phyloP scores from a whole-genome alignment of 2,888 invertebrate genomes.

The Hemithea aestivaria region DNA sequence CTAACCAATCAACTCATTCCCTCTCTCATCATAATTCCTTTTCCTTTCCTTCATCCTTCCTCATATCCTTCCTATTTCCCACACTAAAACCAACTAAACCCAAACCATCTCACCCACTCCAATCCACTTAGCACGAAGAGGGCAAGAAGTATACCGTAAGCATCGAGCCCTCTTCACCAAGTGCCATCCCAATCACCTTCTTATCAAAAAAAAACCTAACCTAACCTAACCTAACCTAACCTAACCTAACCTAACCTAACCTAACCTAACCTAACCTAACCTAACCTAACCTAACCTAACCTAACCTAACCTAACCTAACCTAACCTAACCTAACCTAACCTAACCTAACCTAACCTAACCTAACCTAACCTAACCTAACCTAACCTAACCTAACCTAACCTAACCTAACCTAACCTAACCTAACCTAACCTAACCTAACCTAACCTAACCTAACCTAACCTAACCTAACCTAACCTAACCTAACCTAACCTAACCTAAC shows the following conservation, averaged over 20 bases:
- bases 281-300: slow-evolving; percentile 22
- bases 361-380: slow-evolving; percentile 22
- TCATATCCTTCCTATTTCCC: too few relatives aligned
- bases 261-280: slow-evolving; percentile 21
- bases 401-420: slow-evolving; percentile 24
- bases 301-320: slow-evolving; percentile 23
- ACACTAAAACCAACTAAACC: too few relatives aligned
- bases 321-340: slow-evolving; percentile 25
- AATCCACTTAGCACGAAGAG: too few relatives aligned
- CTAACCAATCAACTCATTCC: too few relatives aligned
- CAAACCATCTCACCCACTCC: too few relatives aligned
- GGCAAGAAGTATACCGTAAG: too few relatives aligned
- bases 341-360: slow-evolving; percentile 26
- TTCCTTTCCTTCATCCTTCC: too few relatives aligned
- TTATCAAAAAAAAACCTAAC: too few relatives aligned
- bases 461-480: slow-evolving; percentile 31
- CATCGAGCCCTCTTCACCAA: too few relatives aligned
- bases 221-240: slow-evolving; percentile 14
- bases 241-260: slow-evolving; percentile 12
- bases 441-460: slow-evolving; percentile 27
- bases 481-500: slow-evolving; percentile 30
- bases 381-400: slow-evolving; percentile 24
- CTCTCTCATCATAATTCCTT: too few relatives aligned
- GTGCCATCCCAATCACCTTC: too few relatives aligned
- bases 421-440: slow-evolving; percentile 27